Conservation (phyloP, 2,113 vertebrate species). For the Albula goreensis region DNA sequence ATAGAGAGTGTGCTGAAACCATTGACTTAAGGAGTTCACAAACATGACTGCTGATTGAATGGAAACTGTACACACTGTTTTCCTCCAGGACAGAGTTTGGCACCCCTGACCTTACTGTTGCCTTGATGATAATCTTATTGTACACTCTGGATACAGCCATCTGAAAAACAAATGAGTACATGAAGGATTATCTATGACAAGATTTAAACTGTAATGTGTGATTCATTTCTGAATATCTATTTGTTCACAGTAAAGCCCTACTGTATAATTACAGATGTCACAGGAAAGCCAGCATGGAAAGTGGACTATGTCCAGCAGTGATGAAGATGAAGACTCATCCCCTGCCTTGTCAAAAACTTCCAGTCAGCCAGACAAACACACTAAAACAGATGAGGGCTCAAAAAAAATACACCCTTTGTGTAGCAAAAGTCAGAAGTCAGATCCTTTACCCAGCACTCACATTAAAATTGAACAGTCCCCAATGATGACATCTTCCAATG, state of each 20-base stretch:
- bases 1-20: too few species aligned
- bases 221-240: background rate
- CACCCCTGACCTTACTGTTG: too few species aligned
- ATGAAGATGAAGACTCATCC: conserved; percentile 70
- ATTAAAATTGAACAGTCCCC: conserved; percentile 48
- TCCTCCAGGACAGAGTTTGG: too few species aligned
- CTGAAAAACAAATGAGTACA: background rate
- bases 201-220: background rate
- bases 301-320: conserved; percentile 92
- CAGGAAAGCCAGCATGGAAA: conserved; percentile 82
- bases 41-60: too few species aligned
- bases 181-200: background rate
- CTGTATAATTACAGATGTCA: conserved; percentile 63
- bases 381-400: conserved; percentile 21
- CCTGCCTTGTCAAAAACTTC: conserved; percentile 49
- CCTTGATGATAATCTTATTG: too few species aligned
- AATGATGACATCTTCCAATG: conserved; percentile 46
- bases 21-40: too few species aligned
- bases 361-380: background rate
- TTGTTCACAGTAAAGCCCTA: conserved; percentile 26
- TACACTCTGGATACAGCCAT: background rate
- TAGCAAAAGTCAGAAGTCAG: conserved; percentile 20
- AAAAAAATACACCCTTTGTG: conserved; percentile 10
- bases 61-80: too few species aligned
- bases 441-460: conserved; percentile 8